phyloP scores from a whole-genome alignment of 2,797 vertebrate genomes.

The Spea hammondii region DNA sequence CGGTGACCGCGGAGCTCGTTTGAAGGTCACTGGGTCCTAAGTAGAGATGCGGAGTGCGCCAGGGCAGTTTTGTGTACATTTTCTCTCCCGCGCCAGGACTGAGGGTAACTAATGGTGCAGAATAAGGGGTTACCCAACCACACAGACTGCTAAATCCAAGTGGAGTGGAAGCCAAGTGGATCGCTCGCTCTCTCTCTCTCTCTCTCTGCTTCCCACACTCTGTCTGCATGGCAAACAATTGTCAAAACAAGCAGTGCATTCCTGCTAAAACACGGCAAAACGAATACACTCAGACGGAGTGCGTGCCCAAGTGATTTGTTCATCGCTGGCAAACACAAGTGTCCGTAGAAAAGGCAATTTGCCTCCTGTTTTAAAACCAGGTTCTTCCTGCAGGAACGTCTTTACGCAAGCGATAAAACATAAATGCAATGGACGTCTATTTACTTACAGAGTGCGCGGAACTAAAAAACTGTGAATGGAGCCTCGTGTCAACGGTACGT shows the following conservation, averaged over 20 bases:
- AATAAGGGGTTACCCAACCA: constrained; percentile 43
- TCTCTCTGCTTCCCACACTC: background rate
- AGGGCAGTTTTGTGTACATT: background rate
- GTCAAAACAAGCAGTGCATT: background rate
- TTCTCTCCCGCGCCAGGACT: constrained; percentile 3
- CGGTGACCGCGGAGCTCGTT: background rate
- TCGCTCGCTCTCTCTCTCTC: background rate
- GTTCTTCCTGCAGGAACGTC: background rate
- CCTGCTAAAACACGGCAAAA: background rate
- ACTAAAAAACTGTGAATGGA: too few species aligned
- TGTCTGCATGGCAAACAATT: constrained; percentile 10
- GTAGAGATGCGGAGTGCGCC: constrained; percentile 1
- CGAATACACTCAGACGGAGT: background rate
- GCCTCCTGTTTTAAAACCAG: background rate
- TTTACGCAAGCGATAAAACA: background rate
- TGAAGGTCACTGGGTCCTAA: constrained; percentile 13
- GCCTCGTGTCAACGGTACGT: too few species aligned
- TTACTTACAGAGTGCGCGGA: too few species aligned
- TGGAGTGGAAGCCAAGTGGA: constrained; percentile 31
- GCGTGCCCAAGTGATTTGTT: background rate
- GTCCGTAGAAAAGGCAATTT: background rate
- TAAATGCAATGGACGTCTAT: too few species aligned
- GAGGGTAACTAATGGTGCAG: constrained; percentile 43
- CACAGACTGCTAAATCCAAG: constrained; percentile 40
- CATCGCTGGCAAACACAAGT: background rate